Evolutionary conservation across 2,888 invertebrate species (phyloP).

Genomic region (Xiphydria camelus): DNA sequence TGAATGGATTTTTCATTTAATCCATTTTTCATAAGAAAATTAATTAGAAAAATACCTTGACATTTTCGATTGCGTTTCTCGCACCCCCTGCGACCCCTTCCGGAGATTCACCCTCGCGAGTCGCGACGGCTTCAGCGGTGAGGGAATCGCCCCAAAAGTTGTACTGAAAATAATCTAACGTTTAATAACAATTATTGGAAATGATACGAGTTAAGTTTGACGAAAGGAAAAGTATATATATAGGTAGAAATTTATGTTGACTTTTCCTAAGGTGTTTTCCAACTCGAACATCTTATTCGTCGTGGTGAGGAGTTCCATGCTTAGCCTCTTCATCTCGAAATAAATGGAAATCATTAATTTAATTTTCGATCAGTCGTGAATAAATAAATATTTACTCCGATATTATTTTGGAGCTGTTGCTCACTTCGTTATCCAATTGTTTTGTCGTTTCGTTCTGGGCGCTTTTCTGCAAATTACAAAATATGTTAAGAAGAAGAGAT

Average conservation of each 20-base stretch:
- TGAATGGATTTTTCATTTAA: not conserved
- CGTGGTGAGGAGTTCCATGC: conserved; percentile 33
- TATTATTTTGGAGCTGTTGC: not conserved
- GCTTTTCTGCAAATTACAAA: conserved; percentile 41
- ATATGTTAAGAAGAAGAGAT: not conserved
- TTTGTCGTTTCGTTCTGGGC: conserved; percentile 38
- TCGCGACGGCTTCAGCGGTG: conserved; percentile 9
- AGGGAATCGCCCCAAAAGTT: conserved; percentile 26
- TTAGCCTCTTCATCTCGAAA: conserved; percentile 40
- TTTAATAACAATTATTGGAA: conserved; percentile 37
- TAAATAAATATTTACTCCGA: not conserved
- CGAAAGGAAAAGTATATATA: not conserved
- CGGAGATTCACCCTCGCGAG: conserved; percentile 22
- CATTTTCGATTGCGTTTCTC: conserved; percentile 26
- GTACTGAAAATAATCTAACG: conserved; percentile 45
- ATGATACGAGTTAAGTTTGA: not conserved
- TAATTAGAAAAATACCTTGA: conserved; percentile 29
- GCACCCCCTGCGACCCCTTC: conserved; percentile 13
- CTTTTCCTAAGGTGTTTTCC: conserved; percentile 44
- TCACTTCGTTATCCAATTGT: conserved; percentile 45
- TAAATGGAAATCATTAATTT: not conserved
- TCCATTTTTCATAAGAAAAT: not conserved
- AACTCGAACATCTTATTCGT: conserved; percentile 40
- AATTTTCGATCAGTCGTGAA: not conserved
- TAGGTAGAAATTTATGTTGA: conserved; percentile 23